phyloP scores from a whole-genome alignment of 2,113 vertebrate species.

The Tauraco erythrolophus region DNA sequence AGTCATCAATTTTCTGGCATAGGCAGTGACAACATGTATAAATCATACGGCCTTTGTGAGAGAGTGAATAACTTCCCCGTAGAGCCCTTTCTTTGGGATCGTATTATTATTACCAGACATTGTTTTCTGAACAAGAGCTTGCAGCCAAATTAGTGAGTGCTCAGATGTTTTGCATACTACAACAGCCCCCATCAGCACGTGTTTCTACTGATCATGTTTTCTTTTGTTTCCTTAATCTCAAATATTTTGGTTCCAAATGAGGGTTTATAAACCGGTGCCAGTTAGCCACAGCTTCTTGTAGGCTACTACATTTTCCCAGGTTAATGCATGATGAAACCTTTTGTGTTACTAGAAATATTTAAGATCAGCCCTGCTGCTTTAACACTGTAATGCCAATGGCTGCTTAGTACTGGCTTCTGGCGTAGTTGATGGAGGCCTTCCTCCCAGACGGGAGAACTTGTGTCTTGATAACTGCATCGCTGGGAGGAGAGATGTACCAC shows the following conservation, averaged over 20 bases:
- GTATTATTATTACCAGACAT: background rate
- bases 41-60: background rate
- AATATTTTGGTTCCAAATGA: background rate
- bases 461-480: too few relatives aligned
- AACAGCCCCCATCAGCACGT: background rate
- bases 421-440: background rate
- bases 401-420: background rate
- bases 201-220: background rate
- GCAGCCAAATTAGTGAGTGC: background rate
- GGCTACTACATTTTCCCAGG: background rate
- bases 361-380: background rate
- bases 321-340: background rate
- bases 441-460: background rate
- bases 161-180: background rate
- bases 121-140: constrained; percentile 8
- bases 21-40: constrained; percentile 26
- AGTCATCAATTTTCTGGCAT: background rate
- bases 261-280: background rate
- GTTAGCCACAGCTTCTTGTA: background rate
- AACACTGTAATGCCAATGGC: too few relatives aligned
- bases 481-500: background rate
- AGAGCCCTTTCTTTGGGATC: background rate
- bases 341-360: background rate
- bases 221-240: background rate
- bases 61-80: background rate